Evolutionary conservation across 2,888 invertebrate species (phyloP).

Genomic region (Monopis laevigella): DNA sequence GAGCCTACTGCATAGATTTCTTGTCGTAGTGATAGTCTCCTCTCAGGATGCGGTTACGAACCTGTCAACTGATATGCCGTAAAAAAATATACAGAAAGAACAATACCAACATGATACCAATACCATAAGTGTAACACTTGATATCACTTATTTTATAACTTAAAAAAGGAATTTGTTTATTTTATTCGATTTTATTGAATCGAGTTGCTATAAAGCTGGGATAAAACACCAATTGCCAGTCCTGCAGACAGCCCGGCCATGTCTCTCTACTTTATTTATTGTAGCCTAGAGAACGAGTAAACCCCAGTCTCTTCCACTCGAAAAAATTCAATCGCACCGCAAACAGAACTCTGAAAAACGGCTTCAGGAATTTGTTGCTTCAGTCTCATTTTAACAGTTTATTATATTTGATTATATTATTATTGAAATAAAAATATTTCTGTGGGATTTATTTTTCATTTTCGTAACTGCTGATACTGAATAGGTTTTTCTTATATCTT

Average conservation of each 20-base stretch:
- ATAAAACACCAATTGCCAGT: constrained; percentile 63
- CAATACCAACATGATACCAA: too few relatives aligned
- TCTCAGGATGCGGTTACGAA: too few relatives aligned
- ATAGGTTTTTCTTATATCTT: too few relatives aligned
- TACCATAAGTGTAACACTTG: constrained; percentile 1
- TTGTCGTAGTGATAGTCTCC: too few relatives aligned
- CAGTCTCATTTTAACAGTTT: constrained; percentile 7
- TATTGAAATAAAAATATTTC: too few relatives aligned
- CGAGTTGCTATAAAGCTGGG: constrained; percentile 53
- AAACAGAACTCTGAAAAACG: constrained; percentile 2
- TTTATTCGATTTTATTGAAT: constrained; percentile 53
- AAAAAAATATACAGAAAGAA: too few relatives aligned
- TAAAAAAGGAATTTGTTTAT: constrained; percentile 30
- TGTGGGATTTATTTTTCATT: too few relatives aligned
- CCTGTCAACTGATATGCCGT: too few relatives aligned
- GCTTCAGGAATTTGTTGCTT: constrained; percentile 1
- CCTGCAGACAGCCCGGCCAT: constrained; percentile 49
- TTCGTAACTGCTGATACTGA: too few relatives aligned
- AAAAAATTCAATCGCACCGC: constrained; percentile 51
- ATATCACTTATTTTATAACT: constrained; percentile 11
- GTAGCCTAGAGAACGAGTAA: constrained; percentile 35
- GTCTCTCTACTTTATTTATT: constrained; percentile 59
- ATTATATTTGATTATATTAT: constrained; percentile 9
- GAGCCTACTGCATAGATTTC: too few relatives aligned
- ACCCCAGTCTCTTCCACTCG: constrained; percentile 60